Base-by-base conservation (phyloP, 2,113 vertebrate genomes). In the Eretmochelys imbricata region DNA sequence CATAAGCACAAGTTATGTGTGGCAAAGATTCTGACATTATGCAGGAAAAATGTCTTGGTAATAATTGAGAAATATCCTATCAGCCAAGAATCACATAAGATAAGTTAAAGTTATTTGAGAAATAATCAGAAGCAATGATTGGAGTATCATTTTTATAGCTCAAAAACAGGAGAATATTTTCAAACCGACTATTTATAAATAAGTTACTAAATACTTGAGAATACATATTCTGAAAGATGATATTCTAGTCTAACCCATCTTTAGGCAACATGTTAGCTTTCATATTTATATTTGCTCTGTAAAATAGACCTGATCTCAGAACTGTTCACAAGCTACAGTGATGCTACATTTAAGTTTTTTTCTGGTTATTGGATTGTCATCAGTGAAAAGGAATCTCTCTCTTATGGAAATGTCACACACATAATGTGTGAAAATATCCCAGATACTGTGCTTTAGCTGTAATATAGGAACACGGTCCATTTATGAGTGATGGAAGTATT, bases 21-120 rank as follows among this genome's bases (percentile, higher is more conserved):
- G 91, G 96, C 91, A 97, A 96, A 96, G 88, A 96, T 84, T 82
- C 84, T 96, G 95, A 97, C 89, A 96, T 96, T 97, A 90, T 88
- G 69, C 88, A 79, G 62, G 88, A 69, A 97, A 98, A 96, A 96
- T 95, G 10, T 96, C 62, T 85, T 88, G 49, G 29, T 93, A 10
- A 79, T 95, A 97, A 94, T 55, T 96, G 87, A 95, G 78, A 97
- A 96, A 97, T 96, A 95, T 95, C 95, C 78, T 48, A 87, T 14
- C 25, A 91, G 78, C 51, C 16, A 51, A 94, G 89, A 96, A 88
- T 89, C 87, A 92, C 14, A 69, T 79, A 91, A 93, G n/a, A 97
- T 92, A 93, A 89, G 25, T 85, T 89, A 38, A 94, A 91, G 29
- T 93, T 91, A 90, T 46, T 19, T 51, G 80, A 88, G 65, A 97